Percentiles rank a stretch among this genome's conserved stretches.
phyloP scores from a whole-genome alignment of 2,113 vertebrate genomes.

The Recurvirostra avosetta region DNA sequence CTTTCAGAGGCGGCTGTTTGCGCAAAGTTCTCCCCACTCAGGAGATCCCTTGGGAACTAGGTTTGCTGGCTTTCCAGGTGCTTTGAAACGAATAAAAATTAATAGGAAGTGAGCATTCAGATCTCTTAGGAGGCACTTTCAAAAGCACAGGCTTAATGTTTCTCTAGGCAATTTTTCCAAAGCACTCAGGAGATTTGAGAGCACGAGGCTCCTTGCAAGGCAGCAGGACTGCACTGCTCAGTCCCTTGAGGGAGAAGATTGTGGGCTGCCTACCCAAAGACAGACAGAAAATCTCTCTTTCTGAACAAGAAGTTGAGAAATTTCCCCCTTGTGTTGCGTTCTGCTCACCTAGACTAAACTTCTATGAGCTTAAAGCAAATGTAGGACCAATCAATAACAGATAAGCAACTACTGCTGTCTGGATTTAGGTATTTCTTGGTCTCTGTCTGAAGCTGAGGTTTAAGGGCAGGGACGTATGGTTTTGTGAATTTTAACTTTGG shows the following conservation, averaged over 20 bases:
- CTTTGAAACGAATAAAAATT: not conserved
- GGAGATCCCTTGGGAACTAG: not conserved
- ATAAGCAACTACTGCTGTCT: not conserved
- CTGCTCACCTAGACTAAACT: not conserved
- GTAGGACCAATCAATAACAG: not conserved
- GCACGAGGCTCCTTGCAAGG: fast-evolving
- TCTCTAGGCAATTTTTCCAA: not conserved
- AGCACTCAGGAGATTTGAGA: not conserved
- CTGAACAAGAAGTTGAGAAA: not conserved
- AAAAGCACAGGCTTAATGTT: not conserved
- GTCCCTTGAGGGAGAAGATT: not conserved
- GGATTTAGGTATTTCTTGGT: not conserved
- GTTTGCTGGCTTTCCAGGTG: not conserved
- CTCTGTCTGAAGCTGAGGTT: not conserved
- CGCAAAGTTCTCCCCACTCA: not conserved
- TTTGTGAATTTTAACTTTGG: not conserved
- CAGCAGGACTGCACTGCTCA: not conserved
- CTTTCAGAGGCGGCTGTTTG: not conserved
- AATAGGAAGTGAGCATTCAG: not conserved
- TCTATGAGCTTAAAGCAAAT: not conserved
- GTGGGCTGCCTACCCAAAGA: not conserved
- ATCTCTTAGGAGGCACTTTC: not conserved
- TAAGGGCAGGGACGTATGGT: not conserved
- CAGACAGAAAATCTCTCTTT: not conserved
- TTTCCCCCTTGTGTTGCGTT: not conserved